Base-by-base conservation (phyloP, 2,888 invertebrate species). In the Microctonus aethiopoides region DNA sequence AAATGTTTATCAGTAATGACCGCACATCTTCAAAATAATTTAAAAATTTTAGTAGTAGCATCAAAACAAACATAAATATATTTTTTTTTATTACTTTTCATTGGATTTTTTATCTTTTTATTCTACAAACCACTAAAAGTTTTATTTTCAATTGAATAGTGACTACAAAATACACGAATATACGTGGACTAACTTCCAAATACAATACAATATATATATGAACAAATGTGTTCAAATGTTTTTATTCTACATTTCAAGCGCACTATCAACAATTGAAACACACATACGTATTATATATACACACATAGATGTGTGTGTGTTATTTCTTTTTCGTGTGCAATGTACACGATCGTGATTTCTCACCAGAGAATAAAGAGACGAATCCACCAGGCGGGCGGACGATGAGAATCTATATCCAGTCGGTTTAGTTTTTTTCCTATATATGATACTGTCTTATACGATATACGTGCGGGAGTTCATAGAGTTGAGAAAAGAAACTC, bases 391-490 rank as follows among this genome's bases (percentile, higher is more conserved):
- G 24, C 13, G 13, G 10, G 26, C 13, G 26, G 29, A 22, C 11
- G 20, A 26, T 32, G 11, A 62, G 46, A 24, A 61, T 24, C 36
- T 20, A 24, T n/a, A 46, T n/a, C 24, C 64, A 26, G 64, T 64
- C 64, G 22, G 24, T 69, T 64, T 59, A 64, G 51, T 69, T 67
- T 67, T 60, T 61, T 36, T 57, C n/a, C n/a, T n/a, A n/a, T 56
- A 39, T 24, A 9, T 39, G 16, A 11, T 41, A 54, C 22, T 54
- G 20, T 16, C 22, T 32, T 46, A 16, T 24, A 16, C 10, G 22
- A 36, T n/a, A n/a, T 34, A 60, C 29, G 16, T n/a, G 32, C 63
- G 34, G 22, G 63, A 56, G 57, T 57, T 26, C 41, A 6, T 22
- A 29, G 32, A 16, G 54, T 51, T 64, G 51, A 59, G 59, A 64